Evolutionary conservation across 2,888 invertebrate species (phyloP).

Genomic region (Creontiades dilutus): DNA sequence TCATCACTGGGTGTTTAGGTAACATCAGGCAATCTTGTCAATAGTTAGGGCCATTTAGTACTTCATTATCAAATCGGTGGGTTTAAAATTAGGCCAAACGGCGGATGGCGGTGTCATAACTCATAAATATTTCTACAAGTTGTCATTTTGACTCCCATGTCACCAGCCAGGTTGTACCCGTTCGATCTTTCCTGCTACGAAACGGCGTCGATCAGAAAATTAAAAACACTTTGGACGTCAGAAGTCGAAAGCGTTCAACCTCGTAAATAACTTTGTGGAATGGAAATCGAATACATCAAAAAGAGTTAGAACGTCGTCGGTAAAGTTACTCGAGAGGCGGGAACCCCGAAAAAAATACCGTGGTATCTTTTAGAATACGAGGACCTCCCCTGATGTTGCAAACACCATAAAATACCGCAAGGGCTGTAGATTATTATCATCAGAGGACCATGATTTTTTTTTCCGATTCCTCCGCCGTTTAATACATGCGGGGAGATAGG

Average conservation of each 20-base stretch:
- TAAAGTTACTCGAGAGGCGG: neutral
- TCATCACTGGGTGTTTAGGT: no score
- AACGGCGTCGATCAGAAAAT: neutral
- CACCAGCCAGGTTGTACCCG: neutral
- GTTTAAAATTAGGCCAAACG: neutral
- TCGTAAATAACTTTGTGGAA: neutral
- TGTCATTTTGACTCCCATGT: neutral
- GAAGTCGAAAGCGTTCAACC: neutral
- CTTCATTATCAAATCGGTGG: no score
- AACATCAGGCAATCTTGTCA: no score
- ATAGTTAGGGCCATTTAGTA: no score
- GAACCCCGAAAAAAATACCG: neutral
- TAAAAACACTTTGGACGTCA: neutral
- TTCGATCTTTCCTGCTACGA: neutral
- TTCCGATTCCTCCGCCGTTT: neutral
- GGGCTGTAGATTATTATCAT: constrained; percentile 41
- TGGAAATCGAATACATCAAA: constrained; percentile 3
- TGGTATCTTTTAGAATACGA: neutral
- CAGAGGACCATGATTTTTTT: constrained; percentile 21
- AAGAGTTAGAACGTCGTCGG: neutral
- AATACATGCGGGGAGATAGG: constrained; percentile 4
- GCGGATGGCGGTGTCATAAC: neutral
- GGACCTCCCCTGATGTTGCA: constrained; percentile 24
- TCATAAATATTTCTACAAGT: neutral
- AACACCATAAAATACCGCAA: constrained; percentile 13